Base-by-base conservation (phyloP, 1,140 invertebrate species). In the Hylaeus anthracinus region DNA sequence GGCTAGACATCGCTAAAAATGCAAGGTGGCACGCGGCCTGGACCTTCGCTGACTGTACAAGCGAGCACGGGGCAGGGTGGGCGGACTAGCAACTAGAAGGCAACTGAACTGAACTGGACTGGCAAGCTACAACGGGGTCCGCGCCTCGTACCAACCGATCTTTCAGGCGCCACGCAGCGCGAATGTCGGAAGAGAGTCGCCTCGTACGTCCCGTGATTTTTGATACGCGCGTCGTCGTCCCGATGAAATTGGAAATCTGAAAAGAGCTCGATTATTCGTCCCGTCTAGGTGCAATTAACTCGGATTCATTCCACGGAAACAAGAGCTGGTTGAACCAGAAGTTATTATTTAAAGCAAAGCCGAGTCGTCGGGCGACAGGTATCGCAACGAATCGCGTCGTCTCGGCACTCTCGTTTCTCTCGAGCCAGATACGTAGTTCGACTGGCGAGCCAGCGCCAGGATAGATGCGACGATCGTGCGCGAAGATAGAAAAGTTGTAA, bases 11-110 rank as follows among this genome's bases (percentile, higher is more conserved):
- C 88, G 86, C 81, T 85, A 91, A 90, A 91, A 91, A 91, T 88
- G 87, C 88, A 83, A 86, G 87, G 89, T 90, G 89, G 88, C 90
- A 90, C 89, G 88, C 86, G 88, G 88, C 86, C 74, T 79, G 88
- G 88, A 89, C 86, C 88, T 88, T 88, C 88, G 74, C 83, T 82
- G 84, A 80, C 83, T 83, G 76, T 61, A 77, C 77, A 71, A 83
- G 73, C 80, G 61, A 72, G 67, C 53, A 37, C 71, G 70, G 80
- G 81, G 51, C 58, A 89, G 84, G 88, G 90, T 91, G 89, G 90
- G 90, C 87, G 90, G 86, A 91, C 87, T 87, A 69, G 87, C 84
- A 83, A 88, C 75, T 83, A 73, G 81, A 86, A 80, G 81, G 76
- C 85, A 77, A 88, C 78, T 81, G 77, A 75, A 83, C 86, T 83